Evolutionary conservation across 1,140 invertebrate species (phyloP).

Genomic region (Drosophila bifasciata): DNA sequence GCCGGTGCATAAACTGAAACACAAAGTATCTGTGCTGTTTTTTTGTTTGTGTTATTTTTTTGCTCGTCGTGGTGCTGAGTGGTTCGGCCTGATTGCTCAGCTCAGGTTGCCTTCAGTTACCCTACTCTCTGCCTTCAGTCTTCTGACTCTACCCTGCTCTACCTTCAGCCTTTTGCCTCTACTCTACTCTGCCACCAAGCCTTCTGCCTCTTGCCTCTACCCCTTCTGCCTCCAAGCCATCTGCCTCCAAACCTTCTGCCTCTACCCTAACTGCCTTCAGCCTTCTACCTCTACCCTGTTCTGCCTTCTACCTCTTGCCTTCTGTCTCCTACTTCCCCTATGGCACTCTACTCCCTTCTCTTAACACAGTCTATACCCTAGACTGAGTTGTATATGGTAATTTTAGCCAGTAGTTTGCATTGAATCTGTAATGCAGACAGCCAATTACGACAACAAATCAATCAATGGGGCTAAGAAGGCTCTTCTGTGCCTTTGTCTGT

Average conservation of each 20-base stretch:
- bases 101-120: constrained; percentile 63
- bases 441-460: too few species aligned
- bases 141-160: too few species aligned
- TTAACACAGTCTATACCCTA: constrained; percentile 27
- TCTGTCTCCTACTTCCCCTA: constrained; percentile 1
- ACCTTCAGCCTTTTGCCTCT: too few species aligned
- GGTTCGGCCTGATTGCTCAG: constrained; percentile 72
- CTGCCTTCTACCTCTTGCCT: too few species aligned
- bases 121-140: not conserved
- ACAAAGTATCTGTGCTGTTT: constrained; percentile 65
- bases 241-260: too few species aligned
- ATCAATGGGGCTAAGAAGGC: too few species aligned
- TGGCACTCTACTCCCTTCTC: not conserved
- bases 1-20: constrained; percentile 69
- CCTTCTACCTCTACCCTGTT: too few species aligned
- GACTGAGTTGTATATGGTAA: constrained; percentile 15
- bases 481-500: too few species aligned
- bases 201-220: too few species aligned
- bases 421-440: constrained; percentile 4
- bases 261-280: constrained; percentile 7
- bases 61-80: constrained; percentile 40
- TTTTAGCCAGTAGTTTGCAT: constrained; percentile 21
- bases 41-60: constrained; percentile 11
- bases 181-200: too few species aligned
- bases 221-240: too few species aligned